Conservation (phyloP, 2,113 vertebrate species). For the Actinemys pallida region DNA sequence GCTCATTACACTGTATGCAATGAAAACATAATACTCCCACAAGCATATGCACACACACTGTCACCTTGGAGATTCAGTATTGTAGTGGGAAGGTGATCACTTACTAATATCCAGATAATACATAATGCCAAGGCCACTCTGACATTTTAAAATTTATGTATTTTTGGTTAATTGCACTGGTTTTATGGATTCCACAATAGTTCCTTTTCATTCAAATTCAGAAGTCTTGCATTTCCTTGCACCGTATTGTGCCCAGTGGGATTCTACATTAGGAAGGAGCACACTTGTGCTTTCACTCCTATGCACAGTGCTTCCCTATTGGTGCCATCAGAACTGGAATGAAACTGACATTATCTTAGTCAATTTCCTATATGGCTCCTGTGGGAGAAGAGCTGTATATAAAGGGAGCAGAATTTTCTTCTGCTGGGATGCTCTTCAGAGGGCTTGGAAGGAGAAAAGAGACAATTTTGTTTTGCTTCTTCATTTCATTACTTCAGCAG, state of each 20-base stretch:
- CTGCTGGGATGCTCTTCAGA: not conserved
- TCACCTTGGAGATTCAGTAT: not conserved
- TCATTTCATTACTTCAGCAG: not conserved
- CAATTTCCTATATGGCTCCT: not conserved
- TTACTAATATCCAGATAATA: not conserved
- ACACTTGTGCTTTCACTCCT: not conserved
- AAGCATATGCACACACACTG: not conserved
- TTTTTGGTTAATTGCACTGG: not conserved
- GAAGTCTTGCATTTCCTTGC: not conserved
- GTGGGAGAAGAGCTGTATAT: not conserved
- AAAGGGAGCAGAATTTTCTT: not conserved
- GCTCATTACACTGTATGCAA: conserved; percentile 14
- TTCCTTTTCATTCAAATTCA: not conserved
- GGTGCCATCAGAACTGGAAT: not conserved
- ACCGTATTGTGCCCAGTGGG: not conserved
- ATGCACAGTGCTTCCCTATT: not conserved
- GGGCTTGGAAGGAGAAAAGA: not conserved
- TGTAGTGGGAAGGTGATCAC: not conserved
- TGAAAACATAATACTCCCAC: not conserved
- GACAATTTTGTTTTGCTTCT: not conserved
- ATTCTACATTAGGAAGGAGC: not conserved
- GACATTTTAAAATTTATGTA: not conserved
- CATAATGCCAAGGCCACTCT: not conserved
- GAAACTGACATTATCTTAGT: not conserved
- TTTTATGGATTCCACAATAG: not conserved